Conservation (phyloP, 2,113 vertebrate species). For the Erythrolamprus reginae region DNA sequence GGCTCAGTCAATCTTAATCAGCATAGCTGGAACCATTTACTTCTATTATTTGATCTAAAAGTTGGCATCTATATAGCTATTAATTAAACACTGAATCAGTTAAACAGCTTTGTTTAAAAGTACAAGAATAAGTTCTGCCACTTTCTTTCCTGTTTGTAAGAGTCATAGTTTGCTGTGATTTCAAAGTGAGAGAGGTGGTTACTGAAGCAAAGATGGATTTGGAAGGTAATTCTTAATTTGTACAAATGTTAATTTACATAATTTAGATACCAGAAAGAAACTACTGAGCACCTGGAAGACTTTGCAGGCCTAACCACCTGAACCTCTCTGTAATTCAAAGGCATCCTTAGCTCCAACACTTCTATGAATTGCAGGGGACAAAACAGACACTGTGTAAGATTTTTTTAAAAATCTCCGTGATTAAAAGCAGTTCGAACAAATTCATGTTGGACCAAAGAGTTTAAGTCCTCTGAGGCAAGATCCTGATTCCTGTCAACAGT, state of each 20-base stretch:
- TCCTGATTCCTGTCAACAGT: not conserved
- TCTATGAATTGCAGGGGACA: not conserved
- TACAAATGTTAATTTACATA: not conserved
- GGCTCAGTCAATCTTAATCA: not conserved
- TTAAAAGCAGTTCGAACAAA: not conserved
- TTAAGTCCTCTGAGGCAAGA: not conserved
- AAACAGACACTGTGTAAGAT: not conserved
- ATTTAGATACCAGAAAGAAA: not conserved
- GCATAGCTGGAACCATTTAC: not conserved
- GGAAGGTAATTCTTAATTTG: not conserved
- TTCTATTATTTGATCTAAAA: not conserved
- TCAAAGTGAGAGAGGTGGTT: not conserved
- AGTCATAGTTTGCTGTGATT: not conserved
- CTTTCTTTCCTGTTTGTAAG: not conserved
- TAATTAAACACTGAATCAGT: not conserved
- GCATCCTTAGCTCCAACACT: not conserved
- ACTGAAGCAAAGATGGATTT: not conserved
- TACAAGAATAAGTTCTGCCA: not conserved
- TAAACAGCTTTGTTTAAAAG: not conserved
- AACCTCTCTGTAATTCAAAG: not conserved
- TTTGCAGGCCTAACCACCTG: not conserved
- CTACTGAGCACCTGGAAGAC: not conserved
- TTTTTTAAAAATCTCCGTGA: not conserved
- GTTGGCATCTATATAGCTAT: not conserved
- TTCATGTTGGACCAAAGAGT: not conserved